A percentile compares a stretch with the other conserved stretches of the same genome.
These are phyloP conservation scores for Cardiocondyla obscurior DNA, from an alignment of 1,140 invertebrate genomes.

Conservation along the genomic window DNA sequence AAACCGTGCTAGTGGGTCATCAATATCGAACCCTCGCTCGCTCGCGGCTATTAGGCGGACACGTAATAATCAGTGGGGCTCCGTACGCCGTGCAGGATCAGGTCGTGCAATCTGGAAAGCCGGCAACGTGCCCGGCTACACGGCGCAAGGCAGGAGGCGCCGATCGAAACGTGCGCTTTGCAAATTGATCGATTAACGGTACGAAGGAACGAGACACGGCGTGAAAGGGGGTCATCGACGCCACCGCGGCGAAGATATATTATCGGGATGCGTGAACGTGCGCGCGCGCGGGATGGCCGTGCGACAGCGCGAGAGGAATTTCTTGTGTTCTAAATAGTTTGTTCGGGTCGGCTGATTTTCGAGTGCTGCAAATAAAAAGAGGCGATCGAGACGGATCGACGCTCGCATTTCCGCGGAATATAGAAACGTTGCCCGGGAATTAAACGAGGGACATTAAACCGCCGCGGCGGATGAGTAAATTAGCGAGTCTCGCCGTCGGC, in stretches of 20 bases:
- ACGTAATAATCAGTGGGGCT: slow-evolving; percentile 52
- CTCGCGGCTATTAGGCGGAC: slow-evolving; percentile 27
- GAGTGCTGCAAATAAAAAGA: not conserved
- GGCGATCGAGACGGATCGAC: not conserved
- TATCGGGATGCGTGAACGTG: not conserved
- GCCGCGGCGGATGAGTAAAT: not conserved
- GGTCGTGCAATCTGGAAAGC: slow-evolving; percentile 42
- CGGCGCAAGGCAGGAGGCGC: not conserved
- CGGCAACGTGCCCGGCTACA: slow-evolving; percentile 35
- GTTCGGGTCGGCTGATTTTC: slow-evolving; percentile 14
- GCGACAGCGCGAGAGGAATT: slow-evolving; percentile 1
- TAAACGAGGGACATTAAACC: slow-evolving; percentile 7
- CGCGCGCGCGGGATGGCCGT: not conserved
- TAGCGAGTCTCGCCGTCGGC: too few species aligned
- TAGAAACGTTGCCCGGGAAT: not conserved
- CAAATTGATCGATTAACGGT: slow-evolving; percentile 74
- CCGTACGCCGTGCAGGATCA: not conserved
- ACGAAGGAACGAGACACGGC: slow-evolving; percentile 49
- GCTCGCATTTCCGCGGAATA: not conserved
- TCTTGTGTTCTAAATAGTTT: not conserved
- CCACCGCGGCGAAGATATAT: slow-evolving; percentile 19
- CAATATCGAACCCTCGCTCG: slow-evolving; percentile 45
- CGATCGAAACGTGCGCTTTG: slow-evolving; percentile 50
- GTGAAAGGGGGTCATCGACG: slow-evolving; percentile 15
- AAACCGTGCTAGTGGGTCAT: slow-evolving; percentile 51